Conservation (phyloP, 30 jellyfish, hydroid and myxozoan genomes). For the Catostylus mosaicus region DNA sequence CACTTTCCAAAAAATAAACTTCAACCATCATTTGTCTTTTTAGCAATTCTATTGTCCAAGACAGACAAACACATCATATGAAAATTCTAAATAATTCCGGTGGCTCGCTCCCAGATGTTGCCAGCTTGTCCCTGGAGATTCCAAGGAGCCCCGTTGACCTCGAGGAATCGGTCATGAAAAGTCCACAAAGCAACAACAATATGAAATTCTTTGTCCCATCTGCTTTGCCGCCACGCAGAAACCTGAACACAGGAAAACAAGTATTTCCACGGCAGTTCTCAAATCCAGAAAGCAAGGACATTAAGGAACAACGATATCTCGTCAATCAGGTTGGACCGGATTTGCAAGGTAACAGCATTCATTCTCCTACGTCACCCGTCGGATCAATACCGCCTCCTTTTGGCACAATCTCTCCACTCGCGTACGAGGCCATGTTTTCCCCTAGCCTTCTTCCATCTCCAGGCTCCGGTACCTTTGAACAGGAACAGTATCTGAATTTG, state of each 20-base stretch:
- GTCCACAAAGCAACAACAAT: constrained; percentile 49
- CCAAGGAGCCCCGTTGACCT: constrained; percentile 68
- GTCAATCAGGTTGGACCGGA: constrained; percentile 62
- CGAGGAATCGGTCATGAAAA: constrained; percentile 52
- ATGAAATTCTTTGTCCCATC: constrained; percentile 62
- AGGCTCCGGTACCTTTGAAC: constrained; percentile 18
- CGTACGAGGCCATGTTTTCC: constrained; percentile 76
- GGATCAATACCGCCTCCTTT: constrained; percentile 65
- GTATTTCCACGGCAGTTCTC: constrained; percentile 91
- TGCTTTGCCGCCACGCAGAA: constrained; percentile 67
- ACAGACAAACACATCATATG: constrained; percentile 70
- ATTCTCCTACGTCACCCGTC: constrained; percentile 69
- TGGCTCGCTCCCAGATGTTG: constrained; percentile 94
- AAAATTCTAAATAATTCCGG: constrained; percentile 83
- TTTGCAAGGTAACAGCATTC: constrained; percentile 47
- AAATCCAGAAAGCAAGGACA: constrained; percentile 77
- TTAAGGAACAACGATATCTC: constrained; percentile 46
- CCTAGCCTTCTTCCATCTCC: constrained; percentile 30
- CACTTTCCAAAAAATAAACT: too few relatives aligned
- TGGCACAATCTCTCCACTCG: constrained; percentile 95
- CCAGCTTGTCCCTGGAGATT: constrained; percentile 79
- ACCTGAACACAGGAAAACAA: constrained; percentile 78
- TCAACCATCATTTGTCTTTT: background rate
- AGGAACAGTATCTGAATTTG: constrained; percentile 60
- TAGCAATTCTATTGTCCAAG: constrained; percentile 50